Evolutionary conservation across 2,888 invertebrate genomes (phyloP).

Genomic region (Caenorhabditis wallacei): DNA sequence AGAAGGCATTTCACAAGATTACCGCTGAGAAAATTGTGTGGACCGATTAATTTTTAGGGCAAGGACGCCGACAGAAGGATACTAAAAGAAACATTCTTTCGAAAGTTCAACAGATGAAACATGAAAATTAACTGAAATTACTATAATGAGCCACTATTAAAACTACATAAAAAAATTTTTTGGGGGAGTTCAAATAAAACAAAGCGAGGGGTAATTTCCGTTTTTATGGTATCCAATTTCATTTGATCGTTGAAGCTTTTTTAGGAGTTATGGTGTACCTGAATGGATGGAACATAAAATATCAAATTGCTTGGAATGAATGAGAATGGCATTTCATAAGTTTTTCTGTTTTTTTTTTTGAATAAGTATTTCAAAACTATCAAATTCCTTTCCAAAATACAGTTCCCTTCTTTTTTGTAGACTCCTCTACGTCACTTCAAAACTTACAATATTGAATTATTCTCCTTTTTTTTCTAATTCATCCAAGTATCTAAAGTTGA

Average conservation of each 20-base stretch:
- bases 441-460: no score
- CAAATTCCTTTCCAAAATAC: no score
- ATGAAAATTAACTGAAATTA: no score
- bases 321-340: background rate
- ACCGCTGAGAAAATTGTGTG: constrained; percentile 3
- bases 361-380: no score
- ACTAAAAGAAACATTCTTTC: background rate
- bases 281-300: background rate
- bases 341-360: no score
- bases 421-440: no score
- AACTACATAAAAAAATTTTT: no score
- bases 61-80: background rate
- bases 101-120: no score
- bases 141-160: no score
- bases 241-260: constrained; percentile 13
- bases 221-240: constrained; percentile 21
- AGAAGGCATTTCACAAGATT: constrained; percentile 22
- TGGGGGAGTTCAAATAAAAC: background rate
- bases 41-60: constrained; percentile 2
- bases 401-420: no score
- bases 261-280: background rate
- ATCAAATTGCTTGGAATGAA: no score
- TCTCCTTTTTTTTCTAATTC: background rate
- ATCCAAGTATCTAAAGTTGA: background rate
- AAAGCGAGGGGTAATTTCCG: background rate